These are phyloP conservation scores for Leptinotarsa defecta DNA, from an alignment of 1,140 invertebrate genomes.

Conservation along the genomic window DNA sequence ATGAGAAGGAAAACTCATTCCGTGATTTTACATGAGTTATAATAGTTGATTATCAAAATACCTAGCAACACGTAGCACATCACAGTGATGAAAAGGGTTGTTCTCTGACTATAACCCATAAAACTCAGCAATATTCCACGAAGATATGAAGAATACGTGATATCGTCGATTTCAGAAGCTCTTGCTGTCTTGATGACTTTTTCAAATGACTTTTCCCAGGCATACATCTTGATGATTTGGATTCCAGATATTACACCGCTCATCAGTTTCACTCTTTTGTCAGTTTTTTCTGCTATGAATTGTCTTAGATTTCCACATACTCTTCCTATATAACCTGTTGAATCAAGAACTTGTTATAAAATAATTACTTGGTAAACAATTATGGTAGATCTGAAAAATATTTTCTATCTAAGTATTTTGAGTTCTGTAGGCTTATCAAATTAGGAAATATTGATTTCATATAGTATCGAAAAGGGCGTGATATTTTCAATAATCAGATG, in stretches of 20 bases:
- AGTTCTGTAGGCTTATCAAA: too few relatives aligned
- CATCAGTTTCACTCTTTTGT: constrained; percentile 78
- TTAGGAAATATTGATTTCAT: too few relatives aligned
- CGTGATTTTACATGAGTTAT: too few relatives aligned
- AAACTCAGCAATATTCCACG: constrained; percentile 71
- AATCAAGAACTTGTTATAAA: not conserved
- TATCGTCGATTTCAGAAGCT: constrained; percentile 67
- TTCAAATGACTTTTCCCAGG: constrained; percentile 75
- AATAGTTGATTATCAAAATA: not conserved
- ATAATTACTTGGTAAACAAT: too few relatives aligned
- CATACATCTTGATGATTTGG: constrained; percentile 82
- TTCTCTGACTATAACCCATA: constrained; percentile 73
- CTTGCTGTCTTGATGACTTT: constrained; percentile 62
- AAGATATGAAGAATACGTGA: constrained; percentile 72
- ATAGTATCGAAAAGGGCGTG: too few relatives aligned
- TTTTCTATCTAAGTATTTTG: too few relatives aligned
- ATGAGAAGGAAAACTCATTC: too few relatives aligned
- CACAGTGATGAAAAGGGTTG: constrained; percentile 75
- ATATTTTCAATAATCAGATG: too few relatives aligned
- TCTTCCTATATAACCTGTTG: constrained; percentile 60
- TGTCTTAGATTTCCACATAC: constrained; percentile 61
- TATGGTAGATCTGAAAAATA: too few relatives aligned
- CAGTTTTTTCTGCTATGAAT: constrained; percentile 67
- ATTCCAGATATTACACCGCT: constrained; percentile 76
- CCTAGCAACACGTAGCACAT: constrained; percentile 69